phyloP scores from a whole-genome alignment of 2,113 vertebrate genomes.

The Myotis davidii region DNA sequence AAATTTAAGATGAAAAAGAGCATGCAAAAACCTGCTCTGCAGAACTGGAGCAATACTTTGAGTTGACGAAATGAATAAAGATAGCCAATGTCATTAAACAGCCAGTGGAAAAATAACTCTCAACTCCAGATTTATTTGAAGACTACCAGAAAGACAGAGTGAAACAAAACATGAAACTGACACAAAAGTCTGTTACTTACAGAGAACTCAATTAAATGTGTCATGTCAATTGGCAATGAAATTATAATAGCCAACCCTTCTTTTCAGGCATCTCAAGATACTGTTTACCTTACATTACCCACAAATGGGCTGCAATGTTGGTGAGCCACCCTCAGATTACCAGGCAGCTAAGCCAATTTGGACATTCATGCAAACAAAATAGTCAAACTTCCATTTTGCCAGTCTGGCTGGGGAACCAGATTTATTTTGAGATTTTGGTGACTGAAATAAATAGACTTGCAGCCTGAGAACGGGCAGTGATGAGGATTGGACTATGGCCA shows the following conservation, averaged over 20 bases:
- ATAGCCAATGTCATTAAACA: background rate
- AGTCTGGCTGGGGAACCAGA: conserved; percentile 1
- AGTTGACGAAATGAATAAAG: background rate
- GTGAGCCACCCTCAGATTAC: background rate
- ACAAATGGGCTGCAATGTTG: background rate
- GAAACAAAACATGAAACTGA: background rate
- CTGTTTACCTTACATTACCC: background rate
- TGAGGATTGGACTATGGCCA: background rate
- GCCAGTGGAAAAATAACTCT: background rate
- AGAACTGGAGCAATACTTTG: background rate
- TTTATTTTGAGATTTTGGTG: conserved; percentile 47
- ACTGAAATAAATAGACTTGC: conserved; percentile 21
- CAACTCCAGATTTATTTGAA: conserved; percentile 6
- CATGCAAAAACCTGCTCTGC: background rate
- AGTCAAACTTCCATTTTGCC: conserved; percentile 34
- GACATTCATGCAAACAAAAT: conserved; percentile 1
- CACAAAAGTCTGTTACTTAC: conserved; percentile 15
- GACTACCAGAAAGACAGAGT: background rate
- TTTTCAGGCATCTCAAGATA: background rate
- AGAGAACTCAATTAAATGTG: background rate
- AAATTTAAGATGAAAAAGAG: background rate
- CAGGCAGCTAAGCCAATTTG: background rate
- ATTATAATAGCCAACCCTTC: background rate
- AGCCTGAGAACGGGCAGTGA: background rate
- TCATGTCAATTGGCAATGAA: background rate